Evolutionary conservation across 2,797 vertebrate genomes (phyloP), one percentile per base, ranked within the genome.

Genomic region (Bufotes viridis): DNA sequence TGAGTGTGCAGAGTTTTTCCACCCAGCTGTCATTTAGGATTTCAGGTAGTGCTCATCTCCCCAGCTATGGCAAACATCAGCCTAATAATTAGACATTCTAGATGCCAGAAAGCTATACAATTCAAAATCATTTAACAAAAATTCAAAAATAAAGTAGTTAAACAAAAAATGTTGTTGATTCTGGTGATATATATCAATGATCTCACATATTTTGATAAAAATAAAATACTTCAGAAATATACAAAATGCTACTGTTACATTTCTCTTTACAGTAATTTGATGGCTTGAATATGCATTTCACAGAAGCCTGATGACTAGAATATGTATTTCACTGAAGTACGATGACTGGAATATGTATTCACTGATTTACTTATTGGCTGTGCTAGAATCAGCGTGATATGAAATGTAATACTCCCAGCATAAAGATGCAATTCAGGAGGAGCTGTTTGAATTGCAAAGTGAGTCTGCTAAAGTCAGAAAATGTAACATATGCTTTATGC

Each of bases 391-490:
- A 84, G 82, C 24, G 72, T 79, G 82, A 60, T 51, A 72, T 79
- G 81, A 57, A 81, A 80, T 84, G 81, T 74, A 74, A 53, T 88
- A 69, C 53, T 88, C 18, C 26, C 24, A 72, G 72, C 53, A 82
- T 89, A 86, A 82, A 87, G 72, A 83, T 79, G 58, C 72, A 82
- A 72, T 79, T 83, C 83, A 61, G 55, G 29, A 26, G 34, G 34
- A 78, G 24, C 58, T 83, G 29, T 74, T 86, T 89, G 80, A 87
- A 86, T 87, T 82, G 80, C 80, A 83, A 89, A 86, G 58, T 75
- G 29, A 84, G 75, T 15, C n/a, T 82, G 57, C 69, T 61, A 58
- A 29, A 55, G 63, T 57, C 55, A 57, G 81, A 70, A 65, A 69
- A 9, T 82, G 81, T 55, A 86, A 82, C 42, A 60, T 65, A 14